phyloP scores from a whole-genome alignment of 2,888 invertebrate genomes.

The Amiota minor region DNA sequence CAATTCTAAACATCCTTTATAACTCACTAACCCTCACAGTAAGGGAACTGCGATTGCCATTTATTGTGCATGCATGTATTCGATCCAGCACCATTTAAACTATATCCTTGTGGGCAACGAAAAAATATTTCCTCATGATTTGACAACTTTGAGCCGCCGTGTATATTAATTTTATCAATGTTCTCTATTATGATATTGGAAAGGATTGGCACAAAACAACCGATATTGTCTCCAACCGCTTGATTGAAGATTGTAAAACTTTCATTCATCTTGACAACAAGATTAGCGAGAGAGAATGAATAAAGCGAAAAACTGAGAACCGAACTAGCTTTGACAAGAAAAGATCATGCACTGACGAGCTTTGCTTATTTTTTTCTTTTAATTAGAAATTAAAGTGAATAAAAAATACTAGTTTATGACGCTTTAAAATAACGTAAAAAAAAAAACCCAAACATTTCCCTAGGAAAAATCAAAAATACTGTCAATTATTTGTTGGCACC shows the following conservation, averaged over 20 bases:
- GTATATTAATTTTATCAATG: not conserved
- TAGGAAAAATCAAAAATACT: not conserved
- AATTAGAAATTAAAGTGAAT: not conserved
- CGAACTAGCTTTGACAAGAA: not conserved
- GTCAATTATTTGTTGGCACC: not conserved
- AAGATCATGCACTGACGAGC: not conserved
- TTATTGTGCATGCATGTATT: not conserved
- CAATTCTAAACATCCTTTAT: too few species aligned
- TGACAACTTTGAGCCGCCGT: not conserved
- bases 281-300: too few species aligned
- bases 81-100: not conserved
- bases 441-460: not conserved
- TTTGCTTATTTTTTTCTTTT: not conserved
- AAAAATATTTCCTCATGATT: not conserved
- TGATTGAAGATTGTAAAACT: not conserved
- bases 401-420: constrained; percentile 2
- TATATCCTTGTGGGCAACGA: not conserved
- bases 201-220: constrained; percentile 1
- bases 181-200: not conserved
- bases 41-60: constrained; percentile 1
- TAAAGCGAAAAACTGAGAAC: too few species aligned
- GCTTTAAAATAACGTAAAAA: not conserved
- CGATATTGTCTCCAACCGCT: not conserved
- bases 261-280: not conserved
- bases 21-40: constrained; percentile 15